Percentiles rank a stretch among this genome's conserved stretches.
These are phyloP conservation scores for Theocolax elegans DNA, from an alignment of 1,140 invertebrate genomes.

Conservation along the genomic window DNA sequence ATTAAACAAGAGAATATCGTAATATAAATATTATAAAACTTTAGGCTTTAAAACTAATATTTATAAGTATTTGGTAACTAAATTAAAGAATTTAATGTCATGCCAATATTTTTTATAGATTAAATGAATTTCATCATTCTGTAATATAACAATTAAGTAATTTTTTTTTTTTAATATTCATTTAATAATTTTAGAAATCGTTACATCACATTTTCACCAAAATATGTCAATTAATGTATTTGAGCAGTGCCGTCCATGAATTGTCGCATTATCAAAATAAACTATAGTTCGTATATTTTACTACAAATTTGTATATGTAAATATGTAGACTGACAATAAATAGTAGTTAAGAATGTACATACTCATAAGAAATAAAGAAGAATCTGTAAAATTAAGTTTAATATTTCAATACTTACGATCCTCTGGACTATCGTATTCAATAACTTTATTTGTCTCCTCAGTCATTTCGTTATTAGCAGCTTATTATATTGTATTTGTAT, in stretches of 20 bases:
- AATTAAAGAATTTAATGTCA: too few relatives aligned
- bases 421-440: conserved; percentile 28
- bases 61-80: too few relatives aligned
- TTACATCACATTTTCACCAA: background rate
- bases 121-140: too few relatives aligned
- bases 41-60: too few relatives aligned
- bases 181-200: background rate
- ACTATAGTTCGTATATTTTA: background rate
- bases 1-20: too few relatives aligned
- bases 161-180: too few relatives aligned
- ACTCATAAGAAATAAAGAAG: conserved; percentile 7
- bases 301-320: conserved; percentile 18
- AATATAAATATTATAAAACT: too few relatives aligned
- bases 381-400: background rate
- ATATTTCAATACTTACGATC: conserved; percentile 30
- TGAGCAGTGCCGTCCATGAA: conserved; percentile 2
- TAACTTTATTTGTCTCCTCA: background rate
- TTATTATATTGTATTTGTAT: background rate
- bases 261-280: background rate
- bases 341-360: conserved; percentile 11
- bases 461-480: conserved; percentile 4
- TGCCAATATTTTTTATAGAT: too few relatives aligned
- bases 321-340: conserved; percentile 16
- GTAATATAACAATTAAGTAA: too few relatives aligned
- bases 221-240: background rate